Conservation (phyloP, 1,140 invertebrate species). For the Bombus pascuorum region DNA sequence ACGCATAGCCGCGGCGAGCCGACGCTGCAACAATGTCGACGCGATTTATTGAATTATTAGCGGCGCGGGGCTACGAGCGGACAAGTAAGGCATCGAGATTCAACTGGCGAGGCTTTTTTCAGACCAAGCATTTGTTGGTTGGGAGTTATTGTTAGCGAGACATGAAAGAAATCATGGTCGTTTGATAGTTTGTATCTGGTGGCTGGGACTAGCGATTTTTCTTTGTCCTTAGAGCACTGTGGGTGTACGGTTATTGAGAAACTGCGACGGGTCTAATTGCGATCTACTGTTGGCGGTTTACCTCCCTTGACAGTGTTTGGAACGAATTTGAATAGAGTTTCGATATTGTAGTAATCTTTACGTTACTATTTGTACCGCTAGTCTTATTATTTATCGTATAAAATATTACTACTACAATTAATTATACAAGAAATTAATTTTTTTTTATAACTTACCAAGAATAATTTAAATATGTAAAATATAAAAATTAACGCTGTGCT, state of each 20-base stretch:
- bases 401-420: too few relatives aligned
- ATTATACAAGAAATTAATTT: background rate
- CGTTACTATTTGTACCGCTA: background rate
- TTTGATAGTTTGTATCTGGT: background rate
- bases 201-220: too few relatives aligned
- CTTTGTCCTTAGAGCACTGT: background rate
- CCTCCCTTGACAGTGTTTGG: background rate
- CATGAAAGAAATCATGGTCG: background rate
- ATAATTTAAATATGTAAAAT: background rate
- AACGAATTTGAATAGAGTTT: background rate
- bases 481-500: background rate
- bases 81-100: background rate
- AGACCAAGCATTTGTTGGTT: background rate
- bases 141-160: background rate
- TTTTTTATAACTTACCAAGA: background rate
- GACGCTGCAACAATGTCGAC: slow-evolving; percentile 26
- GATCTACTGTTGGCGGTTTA: background rate
- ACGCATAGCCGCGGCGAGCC: background rate
- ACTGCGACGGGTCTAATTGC: background rate
- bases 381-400: too few relatives aligned
- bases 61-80: background rate
- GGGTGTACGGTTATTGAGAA: background rate
- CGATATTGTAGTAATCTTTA: background rate
- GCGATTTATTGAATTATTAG: slow-evolving; percentile 46
- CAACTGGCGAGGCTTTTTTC: background rate